A percentile compares a stretch with the other conserved stretches of the same genome.
phyloP scores from a whole-genome alignment of 2,888 invertebrate species.

The Cistogaster globosa region DNA sequence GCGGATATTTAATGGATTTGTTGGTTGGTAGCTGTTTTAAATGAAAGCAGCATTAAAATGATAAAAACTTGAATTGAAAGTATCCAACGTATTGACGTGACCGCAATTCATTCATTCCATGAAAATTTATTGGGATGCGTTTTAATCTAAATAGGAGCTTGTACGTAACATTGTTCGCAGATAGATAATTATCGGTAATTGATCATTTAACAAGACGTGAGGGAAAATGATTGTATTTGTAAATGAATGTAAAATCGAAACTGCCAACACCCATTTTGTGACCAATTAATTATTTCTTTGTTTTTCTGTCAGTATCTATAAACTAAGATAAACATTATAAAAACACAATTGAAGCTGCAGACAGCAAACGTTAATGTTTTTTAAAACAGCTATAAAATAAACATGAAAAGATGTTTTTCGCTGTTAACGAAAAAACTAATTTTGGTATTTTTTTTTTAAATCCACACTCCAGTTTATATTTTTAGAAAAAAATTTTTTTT shows the following conservation, averaged over 20 bases:
- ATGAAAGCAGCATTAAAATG: conserved; percentile 13
- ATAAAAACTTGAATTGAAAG: conserved; percentile 26
- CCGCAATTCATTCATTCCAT: conserved; percentile 23
- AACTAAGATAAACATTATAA: no score
- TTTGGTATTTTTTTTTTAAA: no score
- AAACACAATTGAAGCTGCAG: no score
- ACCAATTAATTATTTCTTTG: background rate
- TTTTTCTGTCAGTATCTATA: no score
- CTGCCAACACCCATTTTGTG: background rate
- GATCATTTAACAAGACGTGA: conserved; percentile 21
- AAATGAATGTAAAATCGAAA: conserved; percentile 9
- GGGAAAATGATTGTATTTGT: background rate
- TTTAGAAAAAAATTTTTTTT: no score
- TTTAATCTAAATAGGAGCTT: background rate
- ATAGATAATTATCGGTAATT: conserved; percentile 38
- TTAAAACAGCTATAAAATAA: no score
- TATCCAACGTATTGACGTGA: conserved; percentile 2
- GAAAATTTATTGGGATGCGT: conserved; percentile 38
- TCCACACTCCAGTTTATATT: no score
- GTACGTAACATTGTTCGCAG: no score
- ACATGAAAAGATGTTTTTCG: no score
- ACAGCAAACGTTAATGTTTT: no score
- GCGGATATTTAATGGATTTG: conserved; percentile 20
- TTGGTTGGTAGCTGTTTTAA: conserved; percentile 16
- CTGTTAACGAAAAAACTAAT: no score